These are phyloP conservation scores for Tridacna gigas DNA, from an alignment of 2,888 invertebrate species.

Conservation along the genomic window DNA sequence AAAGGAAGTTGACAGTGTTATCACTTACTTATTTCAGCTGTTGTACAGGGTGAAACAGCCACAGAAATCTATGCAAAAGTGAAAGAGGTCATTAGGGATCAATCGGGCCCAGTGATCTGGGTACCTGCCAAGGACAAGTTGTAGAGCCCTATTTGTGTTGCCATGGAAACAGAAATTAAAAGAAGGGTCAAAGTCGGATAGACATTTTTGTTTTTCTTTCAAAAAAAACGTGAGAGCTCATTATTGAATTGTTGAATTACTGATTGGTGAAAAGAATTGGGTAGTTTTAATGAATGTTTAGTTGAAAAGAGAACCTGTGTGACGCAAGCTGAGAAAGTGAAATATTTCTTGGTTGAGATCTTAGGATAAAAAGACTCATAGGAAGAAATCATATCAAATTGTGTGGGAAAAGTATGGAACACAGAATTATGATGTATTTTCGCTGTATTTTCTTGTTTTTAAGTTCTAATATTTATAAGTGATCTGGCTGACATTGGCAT, in stretches of 20 bases:
- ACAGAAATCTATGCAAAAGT: slow-evolving; percentile 98
- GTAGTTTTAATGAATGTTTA: neutral
- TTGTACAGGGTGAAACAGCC: slow-evolving; percentile 98
- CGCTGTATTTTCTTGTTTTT: too few species aligned
- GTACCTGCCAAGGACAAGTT: slow-evolving; percentile 94
- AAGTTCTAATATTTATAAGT: too few species aligned
- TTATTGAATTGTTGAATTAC: neutral
- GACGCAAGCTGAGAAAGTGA: too few species aligned
- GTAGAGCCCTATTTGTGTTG: slow-evolving; percentile 32
- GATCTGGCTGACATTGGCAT: too few species aligned
- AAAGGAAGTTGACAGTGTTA: too few species aligned
- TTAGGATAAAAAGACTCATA: too few species aligned
- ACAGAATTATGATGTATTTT: too few species aligned
- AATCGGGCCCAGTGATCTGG: slow-evolving; percentile 98
- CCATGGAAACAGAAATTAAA: slow-evolving; percentile 6
- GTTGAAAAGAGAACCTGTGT: neutral
- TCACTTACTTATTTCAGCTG: slow-evolving; percentile 88
- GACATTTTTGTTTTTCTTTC: neutral
- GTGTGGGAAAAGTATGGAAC: too few species aligned
- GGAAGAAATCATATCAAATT: too few species aligned
- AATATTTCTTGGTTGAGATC: too few species aligned
- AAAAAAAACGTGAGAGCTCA: neutral
- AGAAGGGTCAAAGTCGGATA: neutral
- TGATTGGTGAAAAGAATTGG: neutral
- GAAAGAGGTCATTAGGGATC: slow-evolving; percentile 96